Evolutionary conservation across 2,888 invertebrate species (phyloP), one percentile per base, ranked within the genome.

Genomic region (Hirtodrosophila histrioides): DNA sequence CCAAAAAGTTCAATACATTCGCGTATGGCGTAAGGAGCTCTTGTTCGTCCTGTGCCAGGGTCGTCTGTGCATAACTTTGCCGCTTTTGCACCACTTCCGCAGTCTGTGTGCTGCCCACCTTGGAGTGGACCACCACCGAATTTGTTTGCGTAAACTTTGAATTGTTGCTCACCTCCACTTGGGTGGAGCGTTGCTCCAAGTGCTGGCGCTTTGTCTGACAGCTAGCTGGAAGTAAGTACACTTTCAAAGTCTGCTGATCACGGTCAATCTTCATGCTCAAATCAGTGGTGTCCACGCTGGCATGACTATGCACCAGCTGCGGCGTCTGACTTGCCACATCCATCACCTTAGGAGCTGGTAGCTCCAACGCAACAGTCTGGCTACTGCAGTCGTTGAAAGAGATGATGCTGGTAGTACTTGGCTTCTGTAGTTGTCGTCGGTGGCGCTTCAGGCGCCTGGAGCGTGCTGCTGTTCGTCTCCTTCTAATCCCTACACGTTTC

Each of bases 231-330:
- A 27, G 12, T 0, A 10, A 1, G 5, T 6, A 2, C 0, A 4
- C 11, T 1, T 24, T 11, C 4, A 8, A 1, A 0, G 81, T 85
- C 61, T 85, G 82, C 64, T 76, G 85, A 0, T 51, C 9, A 3
- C 39, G 49, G 3, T 37, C 24, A 4, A 49, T 5, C 23, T 8
- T 17, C 0, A 44, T 3, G 0, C 17, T n/a, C 3, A 74, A 40
- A 17, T 75, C 80, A 10, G n/a, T 0, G 1, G 78, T 83, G 9
- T 83, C 67, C 45, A 67, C 55, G 0, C 35, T 6, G 10, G 12
- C 39, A 8, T 57, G 11, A 23, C 12, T 2, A 3, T 27, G 9
- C 4, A 43, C 24, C 11, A 6, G 4, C 0, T 3, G 23, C 7
- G 3, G 10, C 5, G 63, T 68, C 39, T 60, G 51, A 9, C 10